These are phyloP conservation scores for Intellagama lesueurii DNA, from an alignment of 2,797 vertebrate species.

Conservation along the genomic window DNA sequence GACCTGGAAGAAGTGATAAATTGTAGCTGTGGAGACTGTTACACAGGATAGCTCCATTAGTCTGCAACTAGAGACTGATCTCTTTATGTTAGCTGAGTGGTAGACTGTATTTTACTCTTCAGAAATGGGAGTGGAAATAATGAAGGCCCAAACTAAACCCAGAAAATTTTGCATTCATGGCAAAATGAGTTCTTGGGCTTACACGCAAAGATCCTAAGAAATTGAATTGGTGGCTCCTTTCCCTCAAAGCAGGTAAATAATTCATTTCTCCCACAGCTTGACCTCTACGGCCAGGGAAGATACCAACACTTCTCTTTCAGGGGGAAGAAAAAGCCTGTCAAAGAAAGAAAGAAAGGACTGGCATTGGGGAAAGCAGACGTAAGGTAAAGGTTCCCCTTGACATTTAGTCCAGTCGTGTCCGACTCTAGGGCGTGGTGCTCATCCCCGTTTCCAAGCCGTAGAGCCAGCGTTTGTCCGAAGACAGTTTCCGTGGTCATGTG, in stretches of 20 bases:
- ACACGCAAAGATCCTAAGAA: not conserved
- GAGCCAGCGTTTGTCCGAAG: no score
- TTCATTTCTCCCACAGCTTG: not conserved
- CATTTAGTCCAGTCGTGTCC: no score
- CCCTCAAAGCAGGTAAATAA: not conserved
- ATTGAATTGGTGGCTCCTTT: not conserved
- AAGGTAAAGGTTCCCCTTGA: no score
- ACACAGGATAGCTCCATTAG: constrained; percentile 14
- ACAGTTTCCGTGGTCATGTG: no score
- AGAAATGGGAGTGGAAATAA: not conserved
- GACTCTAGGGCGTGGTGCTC: no score
- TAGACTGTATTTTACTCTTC: not conserved
- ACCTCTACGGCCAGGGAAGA: not conserved
- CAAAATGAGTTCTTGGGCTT: not conserved
- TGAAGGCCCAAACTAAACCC: constrained; percentile 1
- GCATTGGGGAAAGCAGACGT: no score
- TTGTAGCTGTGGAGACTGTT: not conserved
- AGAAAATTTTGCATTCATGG: constrained; percentile 20
- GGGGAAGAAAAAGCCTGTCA: not conserved
- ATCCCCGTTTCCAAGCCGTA: no score
- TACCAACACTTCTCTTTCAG: not conserved
- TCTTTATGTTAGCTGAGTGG: not conserved
- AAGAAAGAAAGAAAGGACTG: not conserved
- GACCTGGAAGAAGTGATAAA: constrained; percentile 2
- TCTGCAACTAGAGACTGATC: not conserved